Conservation (phyloP, 1,140 invertebrate genomes). For the Metaphire vulgaris region DNA sequence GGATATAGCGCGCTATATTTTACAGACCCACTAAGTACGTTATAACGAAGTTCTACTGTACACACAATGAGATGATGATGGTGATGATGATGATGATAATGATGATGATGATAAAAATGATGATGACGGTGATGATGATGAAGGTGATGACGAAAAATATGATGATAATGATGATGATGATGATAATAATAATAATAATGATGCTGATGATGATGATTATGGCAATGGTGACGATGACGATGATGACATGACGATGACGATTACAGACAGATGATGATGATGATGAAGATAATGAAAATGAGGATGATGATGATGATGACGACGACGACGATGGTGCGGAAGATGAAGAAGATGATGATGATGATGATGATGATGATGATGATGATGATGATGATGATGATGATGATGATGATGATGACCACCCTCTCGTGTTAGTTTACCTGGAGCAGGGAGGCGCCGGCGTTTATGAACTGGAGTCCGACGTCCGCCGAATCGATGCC, state of each 20-base stretch:
- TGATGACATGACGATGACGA: not conserved
- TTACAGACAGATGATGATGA: not conserved
- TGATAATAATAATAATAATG: no score
- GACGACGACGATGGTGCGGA: not conserved
- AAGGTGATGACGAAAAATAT: not conserved
- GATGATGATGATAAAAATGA: not conserved
- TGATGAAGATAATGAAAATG: not conserved
- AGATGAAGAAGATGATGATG: conserved; percentile 3
- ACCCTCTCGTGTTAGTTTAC: conserved; percentile 49
- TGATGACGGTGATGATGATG: not conserved
- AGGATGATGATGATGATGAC: not conserved
- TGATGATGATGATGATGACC: not conserved
- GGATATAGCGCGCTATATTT: no score
- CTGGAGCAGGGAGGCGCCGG: conserved; percentile 83
- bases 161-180: not conserved
- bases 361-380: conserved; percentile 8
- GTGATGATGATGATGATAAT: not conserved
- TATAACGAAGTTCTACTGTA: no score
- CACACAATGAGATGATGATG: no score
- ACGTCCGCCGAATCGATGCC: conserved; percentile 94
- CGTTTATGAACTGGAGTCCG: conserved; percentile 83
- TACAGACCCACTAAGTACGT: no score
- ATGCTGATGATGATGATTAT: not conserved
- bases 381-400: not conserved
- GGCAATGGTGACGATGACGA: not conserved